These are phyloP conservation scores for Agonopterix arenella DNA, from an alignment of 2,888 invertebrate genomes.

Conservation along the genomic window DNA sequence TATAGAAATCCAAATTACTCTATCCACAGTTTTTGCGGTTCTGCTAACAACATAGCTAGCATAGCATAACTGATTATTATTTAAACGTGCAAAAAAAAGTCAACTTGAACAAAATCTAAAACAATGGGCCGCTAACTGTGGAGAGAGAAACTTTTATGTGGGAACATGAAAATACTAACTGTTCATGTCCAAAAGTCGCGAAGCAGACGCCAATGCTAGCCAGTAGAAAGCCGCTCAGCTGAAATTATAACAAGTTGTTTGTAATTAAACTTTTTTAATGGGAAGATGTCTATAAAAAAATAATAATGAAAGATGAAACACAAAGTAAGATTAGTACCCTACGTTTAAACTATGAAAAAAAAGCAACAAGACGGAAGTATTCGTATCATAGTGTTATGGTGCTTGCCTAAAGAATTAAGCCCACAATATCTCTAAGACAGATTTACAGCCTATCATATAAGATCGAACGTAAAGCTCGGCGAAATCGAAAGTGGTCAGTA, in stretches of 20 bases:
- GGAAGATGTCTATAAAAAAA: constrained; percentile 4
- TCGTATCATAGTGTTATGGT: too few species aligned
- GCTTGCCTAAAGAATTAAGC: too few species aligned
- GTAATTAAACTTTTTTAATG: too few species aligned
- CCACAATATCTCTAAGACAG: too few species aligned
- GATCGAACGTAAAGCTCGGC: constrained; percentile 7
- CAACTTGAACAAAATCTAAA: constrained; percentile 13
- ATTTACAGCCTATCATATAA: not conserved
- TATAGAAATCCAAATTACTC: constrained; percentile 63
- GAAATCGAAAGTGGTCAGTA: constrained; percentile 33
- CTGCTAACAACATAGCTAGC: constrained; percentile 13
- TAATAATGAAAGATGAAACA: not conserved
- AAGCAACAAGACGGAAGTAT: too few species aligned
- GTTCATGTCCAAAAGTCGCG: constrained; percentile 72
- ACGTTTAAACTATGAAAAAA: not conserved
- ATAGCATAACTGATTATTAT: constrained; percentile 26
- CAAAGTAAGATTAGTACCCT: constrained; percentile 2
- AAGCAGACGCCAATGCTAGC: constrained; percentile 63
- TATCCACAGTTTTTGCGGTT: constrained; percentile 53
- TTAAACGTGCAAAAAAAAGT: constrained; percentile 16
- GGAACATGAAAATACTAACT: constrained; percentile 59
- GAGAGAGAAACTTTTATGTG: constrained; percentile 17
- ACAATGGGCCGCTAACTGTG: constrained; percentile 13
- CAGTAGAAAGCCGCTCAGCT: constrained; percentile 65
- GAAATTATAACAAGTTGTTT: constrained; percentile 45